These are phyloP conservation scores for Drosophila pseudotalamancana DNA, from an alignment of 2,888 invertebrate species.

Conservation along the genomic window DNA sequence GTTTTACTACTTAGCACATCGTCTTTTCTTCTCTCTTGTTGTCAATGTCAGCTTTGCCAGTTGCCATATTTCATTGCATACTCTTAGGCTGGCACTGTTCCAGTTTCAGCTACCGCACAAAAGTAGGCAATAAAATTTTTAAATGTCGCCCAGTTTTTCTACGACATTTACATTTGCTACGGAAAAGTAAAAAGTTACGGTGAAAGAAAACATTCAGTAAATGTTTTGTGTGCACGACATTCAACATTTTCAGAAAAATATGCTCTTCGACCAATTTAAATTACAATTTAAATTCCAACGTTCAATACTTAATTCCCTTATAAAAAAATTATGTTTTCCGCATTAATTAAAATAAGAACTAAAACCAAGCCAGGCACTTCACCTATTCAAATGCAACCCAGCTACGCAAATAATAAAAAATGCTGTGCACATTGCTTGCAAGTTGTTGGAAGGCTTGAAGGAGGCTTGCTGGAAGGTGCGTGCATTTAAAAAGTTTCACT, in stretches of 20 bases:
- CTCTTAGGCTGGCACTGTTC: constrained; percentile 53
- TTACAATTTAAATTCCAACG: constrained; percentile 5
- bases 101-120: constrained; percentile 42
- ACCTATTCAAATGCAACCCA: constrained; percentile 49
- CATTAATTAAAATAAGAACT: constrained; percentile 68
- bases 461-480: neutral
- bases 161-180: too few species aligned
- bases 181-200: too few species aligned
- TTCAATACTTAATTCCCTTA: neutral
- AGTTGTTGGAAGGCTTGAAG: neutral
- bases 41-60: constrained; percentile 73
- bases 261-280: neutral
- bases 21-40: constrained; percentile 23
- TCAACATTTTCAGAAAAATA: neutral
- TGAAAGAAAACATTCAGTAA: neutral
- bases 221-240: neutral
- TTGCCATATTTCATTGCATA: constrained; percentile 49
- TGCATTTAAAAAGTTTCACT: constrained; percentile 48
- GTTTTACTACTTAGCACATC: constrained; percentile 26
- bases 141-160: neutral
- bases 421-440: constrained; percentile 37
- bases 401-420: constrained; percentile 23
- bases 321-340: constrained; percentile 9
- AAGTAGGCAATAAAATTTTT: constrained; percentile 50
- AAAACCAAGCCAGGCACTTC: constrained; percentile 54